These are phyloP conservation scores for Zaprionus taronus DNA, from an alignment of 1,140 invertebrate species.

Conservation along the genomic window DNA sequence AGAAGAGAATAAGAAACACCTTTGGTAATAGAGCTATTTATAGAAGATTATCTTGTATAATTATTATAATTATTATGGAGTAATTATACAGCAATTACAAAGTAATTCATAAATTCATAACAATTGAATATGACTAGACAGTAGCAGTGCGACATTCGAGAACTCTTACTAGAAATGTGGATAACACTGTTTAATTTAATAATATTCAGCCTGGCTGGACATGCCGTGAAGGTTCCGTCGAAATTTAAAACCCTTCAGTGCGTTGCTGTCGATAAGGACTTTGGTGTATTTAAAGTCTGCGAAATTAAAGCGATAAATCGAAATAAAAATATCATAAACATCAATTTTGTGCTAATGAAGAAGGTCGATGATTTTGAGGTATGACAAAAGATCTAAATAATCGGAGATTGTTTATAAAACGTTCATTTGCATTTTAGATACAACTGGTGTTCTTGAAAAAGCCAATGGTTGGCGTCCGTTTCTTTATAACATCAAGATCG, in stretches of 20 bases:
- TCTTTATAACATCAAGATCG: constrained; percentile 22
- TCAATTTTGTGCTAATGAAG: background rate
- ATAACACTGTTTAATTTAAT: background rate
- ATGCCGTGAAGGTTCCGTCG: background rate
- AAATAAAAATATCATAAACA: constrained; percentile 13
- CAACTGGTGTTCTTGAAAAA: constrained; percentile 19
- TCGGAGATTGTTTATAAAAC: background rate
- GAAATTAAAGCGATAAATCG: constrained; percentile 30
- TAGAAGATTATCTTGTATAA: no score
- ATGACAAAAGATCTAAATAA: background rate
- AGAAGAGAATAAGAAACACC: no score
- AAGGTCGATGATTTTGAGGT: background rate
- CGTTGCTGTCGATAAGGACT: background rate
- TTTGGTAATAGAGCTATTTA: no score
- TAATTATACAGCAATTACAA: no score
- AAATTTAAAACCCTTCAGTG: constrained; percentile 33
- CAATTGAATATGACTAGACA: background rate
- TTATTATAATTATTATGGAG: no score
- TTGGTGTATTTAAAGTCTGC: constrained; percentile 19
- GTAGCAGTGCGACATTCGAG: no score
- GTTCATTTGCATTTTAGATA: background rate
- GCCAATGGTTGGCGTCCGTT: constrained; percentile 37
- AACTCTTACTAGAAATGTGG: background rate
- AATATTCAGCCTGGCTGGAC: background rate
- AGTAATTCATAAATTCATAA: background rate